A percentile compares a stretch with the other conserved stretches of the same genome.
phyloP scores from a whole-genome alignment of 2,888 invertebrate genomes.

The Polylopha cassiicola region DNA sequence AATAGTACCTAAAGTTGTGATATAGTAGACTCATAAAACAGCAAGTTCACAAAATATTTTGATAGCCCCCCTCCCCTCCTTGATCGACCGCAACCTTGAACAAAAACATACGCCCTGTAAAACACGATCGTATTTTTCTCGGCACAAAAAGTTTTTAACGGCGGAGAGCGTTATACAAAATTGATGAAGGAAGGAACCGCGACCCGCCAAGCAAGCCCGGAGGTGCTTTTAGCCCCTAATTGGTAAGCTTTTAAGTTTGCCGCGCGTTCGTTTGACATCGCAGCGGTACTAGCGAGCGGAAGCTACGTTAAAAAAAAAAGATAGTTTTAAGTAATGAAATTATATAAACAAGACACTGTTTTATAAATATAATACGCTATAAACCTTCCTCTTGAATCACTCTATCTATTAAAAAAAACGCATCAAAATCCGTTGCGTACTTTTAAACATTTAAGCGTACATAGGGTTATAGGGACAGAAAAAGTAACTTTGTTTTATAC shows the following conservation, averaged over 20 bases:
- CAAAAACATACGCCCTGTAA: constrained; percentile 15
- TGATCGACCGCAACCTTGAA: constrained; percentile 21
- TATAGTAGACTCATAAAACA: too few species aligned
- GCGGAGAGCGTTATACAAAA: constrained; percentile 69
- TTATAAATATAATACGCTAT: too few species aligned
- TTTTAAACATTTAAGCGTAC: too few species aligned
- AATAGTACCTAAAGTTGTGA: too few species aligned
- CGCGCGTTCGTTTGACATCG: constrained; percentile 69
- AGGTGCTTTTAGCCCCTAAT: constrained; percentile 78
- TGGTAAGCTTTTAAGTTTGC: constrained; percentile 77
- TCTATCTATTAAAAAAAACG: too few species aligned
- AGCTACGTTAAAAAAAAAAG: constrained; percentile 38
- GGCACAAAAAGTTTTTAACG: constrained; percentile 38
- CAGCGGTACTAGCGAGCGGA: constrained; percentile 42
- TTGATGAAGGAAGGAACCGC: constrained; percentile 71
- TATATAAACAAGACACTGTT: too few species aligned
- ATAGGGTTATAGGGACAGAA: too few species aligned
- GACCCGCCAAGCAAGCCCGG: constrained; percentile 58
- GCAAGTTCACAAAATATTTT: too few species aligned
- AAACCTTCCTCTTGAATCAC: too few species aligned
- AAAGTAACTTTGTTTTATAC: too few species aligned
- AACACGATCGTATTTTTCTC: constrained; percentile 26
- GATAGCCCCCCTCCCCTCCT: constrained; percentile 3
- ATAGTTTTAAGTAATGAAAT: constrained; percentile 7
- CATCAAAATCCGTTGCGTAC: too few species aligned